Base-by-base conservation (phyloP, 2,113 vertebrate genomes). In the Caloenas nicobarica region DNA sequence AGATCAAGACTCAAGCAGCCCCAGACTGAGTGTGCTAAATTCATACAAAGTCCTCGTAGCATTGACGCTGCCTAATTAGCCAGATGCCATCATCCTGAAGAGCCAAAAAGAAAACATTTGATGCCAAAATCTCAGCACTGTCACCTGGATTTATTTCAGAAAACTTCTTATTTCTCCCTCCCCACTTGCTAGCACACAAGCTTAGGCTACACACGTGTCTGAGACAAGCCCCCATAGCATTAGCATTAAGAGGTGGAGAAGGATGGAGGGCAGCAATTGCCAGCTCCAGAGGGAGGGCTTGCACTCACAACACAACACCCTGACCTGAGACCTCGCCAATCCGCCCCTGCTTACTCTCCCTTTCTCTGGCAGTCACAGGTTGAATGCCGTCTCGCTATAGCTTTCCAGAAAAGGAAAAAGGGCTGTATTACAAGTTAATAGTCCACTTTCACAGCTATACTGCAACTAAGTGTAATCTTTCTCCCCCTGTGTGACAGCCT, bases 391-490 rank as follows among this genome's bases (percentile, higher is more conserved):
- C 48, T 77, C 90, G 81, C 84, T 79, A 74, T 69, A 86, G 74
- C 61, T 91, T 86, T 88, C 82, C 65, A 60, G 80, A 53, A 56
- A n/a, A 33, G 29, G 46, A 46, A 56, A 91, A 70, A 22, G 2
- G 29, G 22, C 40, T 87, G 36, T 81, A 88, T 95, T 93, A 87
- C 94, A 97, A 96, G 61, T 58, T 90, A 95, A 95, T 94, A 95
- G 70, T 42, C 83, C 82, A 83, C 92, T 95, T 97, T 81, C 78
- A 6, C 85, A 87, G 81, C 62, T 79, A 88, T 62, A 48, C 51
- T 53, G 16, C 36, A 48, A 83, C 54, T 58, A 81, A 77, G 74
- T 95, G 83, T 85, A 93, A 91, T 94, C 88, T 86, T 82, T 97
- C 81, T 92, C 81, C 71, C 86, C 66, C 90, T 93, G 62, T 51